Base-by-base conservation (phyloP, 2,888 invertebrate species). In the Adelphocoris suturalis region DNA sequence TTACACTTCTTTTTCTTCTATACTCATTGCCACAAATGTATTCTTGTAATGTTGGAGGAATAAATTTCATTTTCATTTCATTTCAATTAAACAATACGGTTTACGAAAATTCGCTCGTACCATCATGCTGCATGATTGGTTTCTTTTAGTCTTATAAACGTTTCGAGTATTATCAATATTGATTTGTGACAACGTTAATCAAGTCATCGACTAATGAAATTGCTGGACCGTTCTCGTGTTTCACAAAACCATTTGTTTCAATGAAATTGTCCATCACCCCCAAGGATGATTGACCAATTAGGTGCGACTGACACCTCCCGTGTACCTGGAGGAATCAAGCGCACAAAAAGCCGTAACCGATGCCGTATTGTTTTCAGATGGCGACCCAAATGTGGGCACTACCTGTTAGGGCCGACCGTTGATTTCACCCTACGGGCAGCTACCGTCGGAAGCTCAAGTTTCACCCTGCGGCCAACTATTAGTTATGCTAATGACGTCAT, bases 401-500 rank as follows among this genome's bases (percentile, higher is more conserved):
- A n/a, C 57, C 57, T 57, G 57, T n/a, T n/a, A 37, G 37, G 1
- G 7, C 57, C 57, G n/a, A 57, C 57, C 57, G 57, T 57, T 57
- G 57, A 57, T 57, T 57, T 57, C 57, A 57, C 57, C 57, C 57
- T n/a, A 1, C 16, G 19, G 57, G 57, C 57, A 16, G 57, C 57
- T 57, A 57, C 57, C 57, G 57, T 57, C 5, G 14, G 57, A 57
- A 57, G 57, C n/a, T 57, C 57, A 57, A 57, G 57, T 57, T 57
- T n/a, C 57, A 57, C 57, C 57, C 57, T 57, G 16, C 16, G n/a
- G 57, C 57, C 7, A 57, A 57, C 57, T 57, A 57, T 57, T 57
- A 57, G 57, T 57, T 57, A 57, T 57, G 57, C 16, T 57, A 57
- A 57, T 57, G n/a, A n/a, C 57, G 16, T n/a, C 57, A 57, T 57